Evolutionary conservation across 2,888 invertebrate genomes (phyloP).

Genomic region (Mythimna impura): DNA sequence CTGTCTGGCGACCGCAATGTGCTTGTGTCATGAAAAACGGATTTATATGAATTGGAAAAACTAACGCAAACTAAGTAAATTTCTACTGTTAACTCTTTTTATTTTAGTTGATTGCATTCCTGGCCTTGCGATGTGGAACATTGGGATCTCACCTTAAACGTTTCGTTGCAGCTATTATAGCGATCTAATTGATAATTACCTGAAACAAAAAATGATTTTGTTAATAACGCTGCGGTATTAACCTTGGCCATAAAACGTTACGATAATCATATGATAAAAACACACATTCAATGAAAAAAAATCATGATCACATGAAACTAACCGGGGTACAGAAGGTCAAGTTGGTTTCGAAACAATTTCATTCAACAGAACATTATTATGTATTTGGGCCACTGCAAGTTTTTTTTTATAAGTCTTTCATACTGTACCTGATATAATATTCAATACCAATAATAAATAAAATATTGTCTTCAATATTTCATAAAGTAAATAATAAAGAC

Average conservation of each 20-base stretch:
- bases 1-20: conserved; percentile 27
- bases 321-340: conserved; percentile 80
- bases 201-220: conserved; percentile 79
- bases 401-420: conserved; percentile 55
- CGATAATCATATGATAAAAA: conserved; percentile 60
- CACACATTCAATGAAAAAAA: conserved; percentile 69
- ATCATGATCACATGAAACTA: conserved; percentile 72
- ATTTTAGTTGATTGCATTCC: conserved; percentile 40
- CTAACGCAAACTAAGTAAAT: conserved; percentile 22
- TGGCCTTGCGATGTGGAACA: conserved; percentile 22
- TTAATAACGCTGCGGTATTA: conserved; percentile 61
- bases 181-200: conserved; percentile 75
- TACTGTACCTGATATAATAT: conserved; percentile 24
- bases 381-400: conserved; percentile 81
- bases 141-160: conserved; percentile 80
- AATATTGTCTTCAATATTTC: background rate
- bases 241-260: conserved; percentile 63
- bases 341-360: conserved; percentile 80
- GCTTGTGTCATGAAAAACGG: conserved; percentile 33
- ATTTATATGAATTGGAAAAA: conserved; percentile 31
- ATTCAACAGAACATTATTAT: conserved; percentile 80
- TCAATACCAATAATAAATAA: conserved; percentile 19
- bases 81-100: conserved; percentile 8
- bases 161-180: conserved; percentile 63
- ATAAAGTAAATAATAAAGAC: background rate